Evolutionary conservation across 2,888 invertebrate species (phyloP).

Genomic region (Nomada lathburiana): DNA sequence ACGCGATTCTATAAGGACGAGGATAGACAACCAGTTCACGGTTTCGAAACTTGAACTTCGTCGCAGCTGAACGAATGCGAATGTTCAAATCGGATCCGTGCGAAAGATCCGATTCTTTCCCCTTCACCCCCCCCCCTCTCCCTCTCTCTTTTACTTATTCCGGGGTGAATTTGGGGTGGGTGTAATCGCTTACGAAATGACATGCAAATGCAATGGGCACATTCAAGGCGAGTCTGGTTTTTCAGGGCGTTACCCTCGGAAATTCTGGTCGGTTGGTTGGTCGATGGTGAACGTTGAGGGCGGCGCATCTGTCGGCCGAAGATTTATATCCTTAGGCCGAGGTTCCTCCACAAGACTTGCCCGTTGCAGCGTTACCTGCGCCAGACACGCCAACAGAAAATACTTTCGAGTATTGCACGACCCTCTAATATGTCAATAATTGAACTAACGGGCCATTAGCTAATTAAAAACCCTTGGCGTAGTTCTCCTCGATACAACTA

Average conservation of each 20-base stretch:
- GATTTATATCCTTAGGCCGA: slow-evolving; percentile 81
- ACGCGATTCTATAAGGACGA: slow-evolving; percentile 72
- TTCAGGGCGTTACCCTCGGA: slow-evolving; percentile 81
- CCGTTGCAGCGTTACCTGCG: slow-evolving; percentile 58
- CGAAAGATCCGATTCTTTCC: background rate
- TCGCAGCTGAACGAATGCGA: background rate
- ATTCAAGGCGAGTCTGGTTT: slow-evolving; percentile 72
- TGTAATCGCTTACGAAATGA: slow-evolving; percentile 74
- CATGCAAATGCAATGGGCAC: slow-evolving; percentile 78
- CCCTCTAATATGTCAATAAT: slow-evolving; percentile 7
- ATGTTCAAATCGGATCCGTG: background rate
- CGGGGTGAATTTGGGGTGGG: slow-evolving; percentile 42
- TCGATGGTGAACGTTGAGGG: slow-evolving; percentile 79
- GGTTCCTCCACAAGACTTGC: slow-evolving; percentile 68
- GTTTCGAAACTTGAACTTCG: background rate
- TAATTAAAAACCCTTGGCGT: slow-evolving; percentile 16
- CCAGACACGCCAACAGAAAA: slow-evolving; percentile 63
- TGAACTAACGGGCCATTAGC: slow-evolving; percentile 1
- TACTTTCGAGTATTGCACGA: slow-evolving; percentile 49
- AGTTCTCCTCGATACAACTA: background rate
- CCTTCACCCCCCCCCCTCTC: background rate
- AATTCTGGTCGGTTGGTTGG: slow-evolving; percentile 82
- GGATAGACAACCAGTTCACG: slow-evolving; percentile 37
- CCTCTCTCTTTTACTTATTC: slow-evolving; percentile 5
- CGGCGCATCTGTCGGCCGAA: slow-evolving; percentile 82